Base-by-base conservation (phyloP, 2,797 vertebrate genomes). In the Sylvilagus floridanus region DNA sequence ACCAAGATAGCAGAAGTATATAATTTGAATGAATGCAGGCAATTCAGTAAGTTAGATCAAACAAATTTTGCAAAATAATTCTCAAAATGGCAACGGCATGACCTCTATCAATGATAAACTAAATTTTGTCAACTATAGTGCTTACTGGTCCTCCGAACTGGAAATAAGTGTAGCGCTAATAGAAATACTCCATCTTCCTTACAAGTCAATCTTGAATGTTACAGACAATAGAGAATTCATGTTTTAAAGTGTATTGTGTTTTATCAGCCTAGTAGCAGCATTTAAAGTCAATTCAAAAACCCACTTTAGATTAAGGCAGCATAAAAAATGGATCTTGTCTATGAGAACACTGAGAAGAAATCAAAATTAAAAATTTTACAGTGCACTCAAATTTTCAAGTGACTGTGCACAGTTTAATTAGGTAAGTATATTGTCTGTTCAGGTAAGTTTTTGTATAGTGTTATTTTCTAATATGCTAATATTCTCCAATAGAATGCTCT, bases 231-330 rank as follows among this genome's bases (percentile, higher is more conserved):
- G 90, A 47, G 30, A 94, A 90, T 54, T 84, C 11, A 0, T 83
- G 37, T 92, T 95, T 96, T 83, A 90, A 93, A 95, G 92, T 88
- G 75, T 90, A 91, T 30, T 91, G 35, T 91, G n/a, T 78, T 87
- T 95, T 96, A 96, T 93, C 84, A 96, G 71, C 69, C 63, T 90
- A 86, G 71, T 83, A 89, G 52, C 54, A 91, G n/a, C 68, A 75
- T 94, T 96, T 94, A 90, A 95, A 95, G 96, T 97, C 78, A 96
- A 63, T 97, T 96, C 93, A 92, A 71, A 92, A 87, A 95, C 93
- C 60, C 75, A 95, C 60, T 96, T 84, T 96, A 94, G 85, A 89
- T 97, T 93, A 95, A 97, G 72, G 72, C 32, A 91, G 42, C 77
- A 86, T 93, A 84, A 91, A 95, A 95, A 92, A 83, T 21, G 26